These are phyloP conservation scores for Amphiduros pacificus DNA, from an alignment of 2,888 invertebrate genomes.

Conservation along the genomic window DNA sequence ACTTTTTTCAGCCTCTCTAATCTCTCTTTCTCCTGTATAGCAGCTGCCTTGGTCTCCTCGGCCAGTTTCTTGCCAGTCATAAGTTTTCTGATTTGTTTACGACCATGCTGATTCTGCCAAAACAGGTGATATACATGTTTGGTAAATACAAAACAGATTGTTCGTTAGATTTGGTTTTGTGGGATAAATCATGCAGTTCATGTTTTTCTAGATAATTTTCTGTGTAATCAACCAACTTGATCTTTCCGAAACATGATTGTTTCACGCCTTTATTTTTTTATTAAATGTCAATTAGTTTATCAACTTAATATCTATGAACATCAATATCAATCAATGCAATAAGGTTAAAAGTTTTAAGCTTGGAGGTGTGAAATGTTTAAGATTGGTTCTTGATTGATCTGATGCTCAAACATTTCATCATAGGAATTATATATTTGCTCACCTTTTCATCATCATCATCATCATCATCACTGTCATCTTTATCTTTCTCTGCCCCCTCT, in stretches of 20 bases:
- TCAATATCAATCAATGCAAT: too few species aligned
- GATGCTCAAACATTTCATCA: too few species aligned
- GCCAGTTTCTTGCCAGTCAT: conserved; percentile 61
- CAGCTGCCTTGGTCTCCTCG: conserved; percentile 84
- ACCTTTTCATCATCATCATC: conserved; percentile 3
- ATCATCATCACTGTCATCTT: conserved; percentile 7
- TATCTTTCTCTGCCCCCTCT: conserved; percentile 2
- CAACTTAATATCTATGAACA: too few species aligned
- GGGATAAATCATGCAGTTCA: too few species aligned
- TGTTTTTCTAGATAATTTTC: too few species aligned
- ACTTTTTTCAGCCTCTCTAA: conserved; percentile 84
- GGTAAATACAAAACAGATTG: neutral
- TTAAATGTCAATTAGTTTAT: neutral
- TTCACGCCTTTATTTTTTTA: neutral
- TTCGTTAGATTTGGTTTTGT: neutral
- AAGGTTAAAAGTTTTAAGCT: too few species aligned
- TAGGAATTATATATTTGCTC: too few species aligned
- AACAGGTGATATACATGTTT: too few species aligned
- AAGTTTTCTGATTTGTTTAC: conserved; percentile 70
- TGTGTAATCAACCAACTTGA: too few species aligned
- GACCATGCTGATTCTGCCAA: conserved; percentile 19
- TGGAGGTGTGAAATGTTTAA: too few species aligned
- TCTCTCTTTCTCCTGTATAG: conserved; percentile 85
- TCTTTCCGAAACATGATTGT: conserved; percentile 1
- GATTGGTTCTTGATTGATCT: too few species aligned